A percentile compares a stretch with the other conserved stretches of the same genome.
phyloP scores from a whole-genome alignment of 2,113 vertebrate species.

The Xyliphius kryptos region DNA sequence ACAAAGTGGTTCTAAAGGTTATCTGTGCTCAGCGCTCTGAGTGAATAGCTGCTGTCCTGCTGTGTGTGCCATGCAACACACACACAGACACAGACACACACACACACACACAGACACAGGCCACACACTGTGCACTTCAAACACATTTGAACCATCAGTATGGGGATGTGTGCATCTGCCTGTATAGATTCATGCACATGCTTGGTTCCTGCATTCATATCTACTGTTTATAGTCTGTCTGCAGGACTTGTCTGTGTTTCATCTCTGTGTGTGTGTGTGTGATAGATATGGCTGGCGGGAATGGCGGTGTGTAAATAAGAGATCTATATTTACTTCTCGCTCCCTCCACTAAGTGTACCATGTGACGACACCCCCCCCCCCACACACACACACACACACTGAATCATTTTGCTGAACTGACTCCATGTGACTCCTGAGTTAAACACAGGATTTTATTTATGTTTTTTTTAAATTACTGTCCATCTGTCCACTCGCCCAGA shows the following conservation, averaged over 20 bases:
- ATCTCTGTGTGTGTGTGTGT: conserved; percentile 23
- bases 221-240: no score
- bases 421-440: neutral
- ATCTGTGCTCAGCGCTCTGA: neutral
- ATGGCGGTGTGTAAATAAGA: conserved; percentile 37
- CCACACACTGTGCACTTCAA: neutral
- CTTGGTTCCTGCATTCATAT: conserved; percentile 1
- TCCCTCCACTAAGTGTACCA: no score
- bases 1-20: neutral
- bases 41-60: neutral
- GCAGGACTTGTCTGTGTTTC: neutral
- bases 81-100: no score
- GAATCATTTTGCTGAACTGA: neutral
- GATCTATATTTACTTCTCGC: conserved; percentile 37
- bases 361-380: conserved; percentile 19
- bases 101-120: neutral
- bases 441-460: no score
- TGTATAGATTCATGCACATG: conserved; percentile 30
- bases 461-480: no score
- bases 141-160: neutral
- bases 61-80: neutral
- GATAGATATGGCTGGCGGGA: conserved; percentile 14
- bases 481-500: no score
- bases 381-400: conserved; percentile 15
- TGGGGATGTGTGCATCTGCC: conserved; percentile 8